Evolutionary conservation across 2,888 invertebrate species (phyloP), one percentile per base, ranked within the genome.

Genomic region (Tillus elongatus): DNA sequence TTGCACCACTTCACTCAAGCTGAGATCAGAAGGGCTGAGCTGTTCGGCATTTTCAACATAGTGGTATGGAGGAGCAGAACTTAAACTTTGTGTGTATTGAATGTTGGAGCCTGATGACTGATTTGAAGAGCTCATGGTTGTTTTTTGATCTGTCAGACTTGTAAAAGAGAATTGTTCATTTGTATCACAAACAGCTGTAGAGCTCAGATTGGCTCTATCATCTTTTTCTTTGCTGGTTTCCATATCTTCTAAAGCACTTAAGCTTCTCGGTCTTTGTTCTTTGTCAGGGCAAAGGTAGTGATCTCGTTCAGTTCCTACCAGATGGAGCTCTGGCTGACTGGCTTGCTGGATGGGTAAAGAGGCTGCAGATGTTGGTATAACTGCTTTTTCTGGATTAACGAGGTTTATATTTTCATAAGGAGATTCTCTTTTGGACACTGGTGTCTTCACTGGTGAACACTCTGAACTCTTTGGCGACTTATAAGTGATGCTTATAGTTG

Each of bases 401-500:
- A 60, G 50, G 30, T 61, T 64, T 8, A 77, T 69, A 50, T 75
- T 75, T 52, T 78, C 78, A 48, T 78, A 77, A 0, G 75, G 57
- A 57, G 68, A 50, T 39, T 60, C 57, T 0, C 70, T 70, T 43
- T 71, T 49, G 4, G 40, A 34, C 1, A 46, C 37, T 6, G 47
- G 39, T 6, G 43, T 50, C 39, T 52, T 58, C 15, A 50, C 34
- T 6, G 54, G 57, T 15, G 58, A 53, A 4, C 51, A 45, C 13
- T 57, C 49, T 1, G 51, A 44, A 19, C 59, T 59, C 53, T 70
- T 73, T 1, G 69, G 71, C 0, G 79, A 79, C 54, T 78, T 69
- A 55, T 81, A 82, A 2, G 77, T 81, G 4, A 82, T 82, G 60
- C 77, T 81, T 13, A 82, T 82, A 0, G 82, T 82, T 2, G 81